Evolutionary conservation across 2,888 invertebrate species (phyloP).

Genomic region (Papilio protenor): DNA sequence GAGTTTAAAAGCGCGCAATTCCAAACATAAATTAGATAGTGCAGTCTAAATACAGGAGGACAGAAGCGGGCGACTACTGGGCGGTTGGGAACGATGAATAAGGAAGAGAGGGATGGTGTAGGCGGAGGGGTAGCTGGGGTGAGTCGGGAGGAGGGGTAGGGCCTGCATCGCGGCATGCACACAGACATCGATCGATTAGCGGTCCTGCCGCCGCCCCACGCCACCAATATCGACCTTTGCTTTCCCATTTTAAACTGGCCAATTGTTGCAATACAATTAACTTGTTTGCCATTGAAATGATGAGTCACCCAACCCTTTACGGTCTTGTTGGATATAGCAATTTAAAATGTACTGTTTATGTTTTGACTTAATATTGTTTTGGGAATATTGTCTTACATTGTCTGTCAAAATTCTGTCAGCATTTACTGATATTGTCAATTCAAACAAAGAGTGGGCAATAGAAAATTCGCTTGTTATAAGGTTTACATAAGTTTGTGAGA

Average conservation of each 20-base stretch:
- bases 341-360: neutral
- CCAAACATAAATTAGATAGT: constrained; percentile 83
- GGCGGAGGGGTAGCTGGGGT: constrained; percentile 60
- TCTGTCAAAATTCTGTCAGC: neutral
- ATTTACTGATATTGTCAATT: neutral
- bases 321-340: neutral
- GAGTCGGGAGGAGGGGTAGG: constrained; percentile 62
- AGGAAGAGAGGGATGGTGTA: constrained; percentile 75
- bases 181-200: constrained; percentile 82
- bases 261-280: constrained; percentile 53
- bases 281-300: constrained; percentile 34
- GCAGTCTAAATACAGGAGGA: constrained; percentile 82
- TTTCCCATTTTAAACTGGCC: constrained; percentile 68
- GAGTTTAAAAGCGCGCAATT: constrained; percentile 75
- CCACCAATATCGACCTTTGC: constrained; percentile 76
- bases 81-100: constrained; percentile 81
- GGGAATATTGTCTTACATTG: neutral
- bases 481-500: neutral
- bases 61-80: constrained; percentile 77
- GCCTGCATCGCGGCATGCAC: constrained; percentile 61
- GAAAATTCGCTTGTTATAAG: neutral
- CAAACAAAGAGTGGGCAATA: neutral
- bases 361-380: neutral
- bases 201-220: constrained; percentile 66
- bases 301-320: constrained; percentile 6